Evolutionary conservation across 1,140 invertebrate genomes (phyloP).

Genomic region (Drosophila asahinai): DNA sequence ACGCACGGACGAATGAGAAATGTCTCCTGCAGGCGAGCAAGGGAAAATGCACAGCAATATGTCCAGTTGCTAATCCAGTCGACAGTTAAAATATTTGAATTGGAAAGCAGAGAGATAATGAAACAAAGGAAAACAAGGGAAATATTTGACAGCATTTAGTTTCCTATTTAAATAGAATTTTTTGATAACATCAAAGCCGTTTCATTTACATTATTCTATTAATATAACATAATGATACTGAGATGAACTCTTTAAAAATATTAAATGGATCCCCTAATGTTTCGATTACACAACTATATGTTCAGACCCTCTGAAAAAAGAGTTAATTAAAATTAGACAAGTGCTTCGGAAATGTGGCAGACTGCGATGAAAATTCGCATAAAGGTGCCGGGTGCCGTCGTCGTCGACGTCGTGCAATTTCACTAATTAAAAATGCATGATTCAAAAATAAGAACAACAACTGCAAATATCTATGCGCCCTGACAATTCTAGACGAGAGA

Average conservation of each 20-base stretch:
- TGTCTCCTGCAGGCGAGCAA: conserved; percentile 27
- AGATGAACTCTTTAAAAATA: too few relatives aligned
- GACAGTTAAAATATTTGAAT: conserved; percentile 8
- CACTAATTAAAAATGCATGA: conserved; percentile 82
- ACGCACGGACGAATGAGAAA: conserved; percentile 25
- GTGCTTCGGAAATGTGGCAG: conserved; percentile 70
- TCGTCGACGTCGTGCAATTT: conserved; percentile 68
- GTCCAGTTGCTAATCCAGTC: neutral
- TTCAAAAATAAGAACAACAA: conserved; percentile 68
- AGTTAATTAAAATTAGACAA: conserved; percentile 81
- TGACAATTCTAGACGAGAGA: conserved; percentile 75
- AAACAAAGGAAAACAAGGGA: neutral
- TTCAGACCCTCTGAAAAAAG: conserved; percentile 44
- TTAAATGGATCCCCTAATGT: neutral
- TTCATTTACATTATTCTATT: too few relatives aligned
- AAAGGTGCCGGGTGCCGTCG: conserved; percentile 37
- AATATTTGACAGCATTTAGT: neutral
- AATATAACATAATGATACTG: too few relatives aligned
- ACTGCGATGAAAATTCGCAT: conserved; percentile 66
- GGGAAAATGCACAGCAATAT: neutral
- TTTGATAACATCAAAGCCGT: neutral
- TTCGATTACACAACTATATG: conserved; percentile 23
- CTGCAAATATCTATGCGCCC: conserved; percentile 53
- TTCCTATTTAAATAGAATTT: neutral
- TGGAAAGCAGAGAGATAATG: neutral